phyloP scores from a whole-genome alignment of 2,888 invertebrate species.

The Clostera curtula region DNA sequence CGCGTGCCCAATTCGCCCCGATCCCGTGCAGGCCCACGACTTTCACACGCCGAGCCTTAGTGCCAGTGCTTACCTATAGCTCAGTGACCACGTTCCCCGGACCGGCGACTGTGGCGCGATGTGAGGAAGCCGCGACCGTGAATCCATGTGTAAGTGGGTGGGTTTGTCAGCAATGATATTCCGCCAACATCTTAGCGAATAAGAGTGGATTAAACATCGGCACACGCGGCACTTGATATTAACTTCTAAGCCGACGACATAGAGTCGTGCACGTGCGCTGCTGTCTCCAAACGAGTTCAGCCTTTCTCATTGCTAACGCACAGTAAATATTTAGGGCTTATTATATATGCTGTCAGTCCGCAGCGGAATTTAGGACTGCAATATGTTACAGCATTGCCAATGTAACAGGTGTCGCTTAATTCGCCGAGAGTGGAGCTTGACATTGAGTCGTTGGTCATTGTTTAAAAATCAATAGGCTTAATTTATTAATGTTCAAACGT shows the following conservation, averaged over 20 bases:
- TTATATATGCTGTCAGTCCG: slow-evolving; percentile 17
- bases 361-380: slow-evolving; percentile 13
- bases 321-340: slow-evolving; percentile 29
- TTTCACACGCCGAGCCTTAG: slow-evolving; percentile 9
- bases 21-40: slow-evolving; percentile 32
- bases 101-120: slow-evolving; percentile 80
- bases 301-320: slow-evolving; percentile 32
- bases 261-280: slow-evolving; percentile 60
- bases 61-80: slow-evolving; percentile 56
- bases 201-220: slow-evolving; percentile 48
- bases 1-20: slow-evolving; percentile 22
- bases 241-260: slow-evolving; percentile 50
- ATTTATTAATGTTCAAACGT: neutral
- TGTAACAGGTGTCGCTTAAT: slow-evolving; percentile 59
- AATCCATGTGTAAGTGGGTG: slow-evolving; percentile 71
- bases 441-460: slow-evolving; percentile 31
- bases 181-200: slow-evolving; percentile 37
- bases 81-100: slow-evolving; percentile 77
- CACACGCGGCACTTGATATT: slow-evolving; percentile 41
- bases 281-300: slow-evolving; percentile 42
- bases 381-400: slow-evolving; percentile 22
- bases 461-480: slow-evolving; percentile 38
- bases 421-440: slow-evolving; percentile 30
- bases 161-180: slow-evolving; percentile 55
- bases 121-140: slow-evolving; percentile 65